A percentile compares a stretch with the other conserved stretches of the same genome.
Evolutionary conservation across 1,140 invertebrate species (phyloP).

Genomic region (Ceratosolen fusciceps): DNA sequence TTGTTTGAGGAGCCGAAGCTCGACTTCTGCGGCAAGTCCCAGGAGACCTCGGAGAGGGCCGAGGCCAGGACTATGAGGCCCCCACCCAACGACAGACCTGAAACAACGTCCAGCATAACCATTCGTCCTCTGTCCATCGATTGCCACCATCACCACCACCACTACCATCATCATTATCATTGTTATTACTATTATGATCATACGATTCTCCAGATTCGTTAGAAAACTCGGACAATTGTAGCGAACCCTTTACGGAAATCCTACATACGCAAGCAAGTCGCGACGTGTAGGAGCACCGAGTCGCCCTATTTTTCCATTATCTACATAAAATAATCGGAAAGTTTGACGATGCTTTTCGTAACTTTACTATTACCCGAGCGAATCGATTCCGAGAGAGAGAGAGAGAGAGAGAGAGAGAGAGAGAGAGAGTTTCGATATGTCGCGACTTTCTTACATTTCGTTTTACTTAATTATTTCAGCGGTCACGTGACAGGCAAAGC

Average conservation of each 20-base stretch:
- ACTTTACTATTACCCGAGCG: background rate
- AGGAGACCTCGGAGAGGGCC: conserved; percentile 75
- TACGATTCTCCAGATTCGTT: background rate
- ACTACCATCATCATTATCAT: background rate
- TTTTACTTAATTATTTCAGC: background rate
- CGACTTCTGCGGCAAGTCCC: conserved; percentile 70
- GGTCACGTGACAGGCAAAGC: no score
- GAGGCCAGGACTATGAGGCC: conserved; percentile 77
- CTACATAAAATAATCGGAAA: background rate
- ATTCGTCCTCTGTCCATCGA: background rate
- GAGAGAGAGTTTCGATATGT: background rate
- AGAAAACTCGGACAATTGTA: background rate
- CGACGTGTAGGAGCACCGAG: background rate
- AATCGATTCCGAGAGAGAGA: background rate
- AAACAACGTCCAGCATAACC: conserved; percentile 54
- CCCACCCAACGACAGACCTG: conserved; percentile 77
- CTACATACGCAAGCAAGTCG: background rate
- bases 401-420: no score
- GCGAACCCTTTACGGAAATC: no score
- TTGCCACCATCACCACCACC: background rate
- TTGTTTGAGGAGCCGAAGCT: conserved; percentile 63
- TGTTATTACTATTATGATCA: background rate
- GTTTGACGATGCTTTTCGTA: background rate
- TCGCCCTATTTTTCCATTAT: background rate
- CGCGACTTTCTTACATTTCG: background rate